Conservation (phyloP, 1,140 invertebrate species). For the Drepana arcuata region DNA sequence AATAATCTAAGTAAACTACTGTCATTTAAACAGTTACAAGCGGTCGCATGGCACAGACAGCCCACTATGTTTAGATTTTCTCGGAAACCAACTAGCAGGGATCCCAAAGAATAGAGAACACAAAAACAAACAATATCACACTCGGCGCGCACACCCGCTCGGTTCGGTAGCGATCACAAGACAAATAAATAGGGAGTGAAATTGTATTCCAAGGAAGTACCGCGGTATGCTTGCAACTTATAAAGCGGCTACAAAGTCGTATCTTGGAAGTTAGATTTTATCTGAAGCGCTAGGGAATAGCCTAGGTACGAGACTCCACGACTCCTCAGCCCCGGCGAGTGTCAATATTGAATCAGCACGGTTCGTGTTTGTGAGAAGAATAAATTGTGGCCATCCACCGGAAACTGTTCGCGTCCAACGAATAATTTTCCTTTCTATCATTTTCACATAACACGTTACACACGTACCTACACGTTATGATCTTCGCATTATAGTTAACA, state of each 20-base stretch:
- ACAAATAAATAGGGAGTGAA: slow-evolving; percentile 11
- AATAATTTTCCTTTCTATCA: slow-evolving; percentile 40
- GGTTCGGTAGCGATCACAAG: slow-evolving; percentile 7
- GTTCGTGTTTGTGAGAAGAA: slow-evolving; percentile 50
- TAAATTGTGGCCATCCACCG: slow-evolving; percentile 39
- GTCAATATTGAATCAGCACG: slow-evolving; percentile 56
- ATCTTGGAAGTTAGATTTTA: slow-evolving; percentile 27
- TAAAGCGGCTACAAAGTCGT: slow-evolving; percentile 24
- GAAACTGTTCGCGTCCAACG: slow-evolving; percentile 37
- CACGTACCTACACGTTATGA: no score
- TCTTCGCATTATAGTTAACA: no score
- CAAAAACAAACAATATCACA: slow-evolving; percentile 5
- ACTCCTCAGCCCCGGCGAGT: slow-evolving; percentile 24
- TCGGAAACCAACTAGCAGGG: slow-evolving; percentile 6
- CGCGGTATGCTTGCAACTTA: slow-evolving; percentile 18
- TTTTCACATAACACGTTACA: no score
- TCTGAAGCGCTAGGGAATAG: slow-evolving; percentile 38
- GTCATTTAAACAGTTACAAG: no score
- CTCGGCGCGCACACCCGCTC: slow-evolving; percentile 5
- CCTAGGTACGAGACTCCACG: slow-evolving; percentile 30
- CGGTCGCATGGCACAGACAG: no score
- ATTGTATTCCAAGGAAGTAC: slow-evolving; percentile 11
- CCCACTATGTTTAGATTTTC: slow-evolving; percentile 9
- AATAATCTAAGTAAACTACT: no score
- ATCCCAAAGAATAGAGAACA: no score